These are phyloP conservation scores for Nomada lathburiana DNA, from an alignment of 2,888 invertebrate genomes.

Conservation along the genomic window DNA sequence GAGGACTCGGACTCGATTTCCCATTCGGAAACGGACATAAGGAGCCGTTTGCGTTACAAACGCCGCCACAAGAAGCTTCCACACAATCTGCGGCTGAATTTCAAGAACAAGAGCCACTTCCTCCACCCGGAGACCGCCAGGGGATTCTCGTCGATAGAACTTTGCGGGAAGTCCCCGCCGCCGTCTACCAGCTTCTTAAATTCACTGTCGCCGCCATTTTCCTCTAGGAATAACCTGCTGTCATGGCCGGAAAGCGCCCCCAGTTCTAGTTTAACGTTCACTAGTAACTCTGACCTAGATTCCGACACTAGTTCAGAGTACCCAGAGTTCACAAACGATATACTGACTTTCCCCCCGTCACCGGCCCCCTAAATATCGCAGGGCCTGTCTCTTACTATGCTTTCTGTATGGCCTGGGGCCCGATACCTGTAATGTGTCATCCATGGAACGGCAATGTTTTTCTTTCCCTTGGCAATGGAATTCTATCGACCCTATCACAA, in stretches of 20 bases:
- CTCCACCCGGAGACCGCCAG: conserved; percentile 80
- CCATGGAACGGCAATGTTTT: neutral
- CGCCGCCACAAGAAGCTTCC: conserved; percentile 80
- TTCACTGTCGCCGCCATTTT: conserved; percentile 85
- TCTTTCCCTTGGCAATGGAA: neutral
- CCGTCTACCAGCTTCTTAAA: conserved; percentile 86
- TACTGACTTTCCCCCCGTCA: conserved; percentile 82
- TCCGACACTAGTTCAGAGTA: conserved; percentile 83
- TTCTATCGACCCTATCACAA: neutral
- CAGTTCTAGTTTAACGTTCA: conserved; percentile 83
- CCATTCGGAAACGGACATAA: conserved; percentile 86
- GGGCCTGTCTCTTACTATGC: neutral
- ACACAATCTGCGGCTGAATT: conserved; percentile 84
- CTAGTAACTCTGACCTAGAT: conserved; percentile 83
- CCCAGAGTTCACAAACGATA: conserved; percentile 83
- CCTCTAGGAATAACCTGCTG: conserved; percentile 78
- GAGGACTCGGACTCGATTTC: conserved; percentile 84
- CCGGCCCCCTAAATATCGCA: conserved; percentile 78
- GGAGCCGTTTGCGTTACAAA: conserved; percentile 80
- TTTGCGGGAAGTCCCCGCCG: conserved; percentile 85
- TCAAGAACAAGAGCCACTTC: conserved; percentile 82
- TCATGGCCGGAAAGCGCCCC: conserved; percentile 83
- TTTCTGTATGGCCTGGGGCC: conserved; percentile 3
- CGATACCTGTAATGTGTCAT: conserved; percentile 10
- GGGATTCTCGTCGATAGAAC: conserved; percentile 77